These are phyloP conservation scores for Dendrocincla tyrannina DNA, from an alignment of 2,797 vertebrate species.

Conservation along the genomic window DNA sequence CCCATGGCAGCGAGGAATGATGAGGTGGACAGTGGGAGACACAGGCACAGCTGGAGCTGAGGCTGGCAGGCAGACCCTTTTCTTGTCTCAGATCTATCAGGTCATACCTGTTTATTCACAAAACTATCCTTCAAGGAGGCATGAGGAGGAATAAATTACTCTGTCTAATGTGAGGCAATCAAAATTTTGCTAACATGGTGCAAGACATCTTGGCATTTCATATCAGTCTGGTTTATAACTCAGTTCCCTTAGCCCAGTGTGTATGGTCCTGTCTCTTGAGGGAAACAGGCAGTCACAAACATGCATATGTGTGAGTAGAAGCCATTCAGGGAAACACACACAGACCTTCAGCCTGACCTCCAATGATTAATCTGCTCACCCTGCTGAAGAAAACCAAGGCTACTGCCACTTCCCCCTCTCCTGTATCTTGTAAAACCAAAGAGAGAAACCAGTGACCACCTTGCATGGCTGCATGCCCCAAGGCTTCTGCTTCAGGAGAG, in stretches of 20 bases:
- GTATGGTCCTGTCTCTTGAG: accelerated
- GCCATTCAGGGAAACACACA: neutral
- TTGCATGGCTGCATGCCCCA: neutral
- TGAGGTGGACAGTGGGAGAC: neutral
- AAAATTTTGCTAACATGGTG: neutral
- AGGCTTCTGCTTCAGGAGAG: neutral
- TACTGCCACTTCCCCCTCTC: no score
- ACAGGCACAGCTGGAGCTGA: neutral
- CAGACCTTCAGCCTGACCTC: neutral
- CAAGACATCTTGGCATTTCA: neutral
- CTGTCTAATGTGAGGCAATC: neutral
- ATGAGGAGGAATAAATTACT: neutral
- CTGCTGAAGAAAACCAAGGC: neutral
- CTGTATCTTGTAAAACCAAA: neutral
- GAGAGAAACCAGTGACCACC: neutral
- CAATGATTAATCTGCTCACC: neutral
- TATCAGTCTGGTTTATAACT: neutral
- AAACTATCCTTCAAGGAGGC: neutral
- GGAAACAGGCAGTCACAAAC: neutral
- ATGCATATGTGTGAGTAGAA: accelerated
- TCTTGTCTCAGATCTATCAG: neutral
- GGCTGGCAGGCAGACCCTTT: neutral
- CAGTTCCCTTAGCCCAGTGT: accelerated
- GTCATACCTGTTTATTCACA: neutral
- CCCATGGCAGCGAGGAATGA: neutral